A percentile compares a stretch with the other conserved stretches of the same genome.
Conservation (phyloP, 2,888 invertebrate genomes). For the Limenitis camilla region DNA sequence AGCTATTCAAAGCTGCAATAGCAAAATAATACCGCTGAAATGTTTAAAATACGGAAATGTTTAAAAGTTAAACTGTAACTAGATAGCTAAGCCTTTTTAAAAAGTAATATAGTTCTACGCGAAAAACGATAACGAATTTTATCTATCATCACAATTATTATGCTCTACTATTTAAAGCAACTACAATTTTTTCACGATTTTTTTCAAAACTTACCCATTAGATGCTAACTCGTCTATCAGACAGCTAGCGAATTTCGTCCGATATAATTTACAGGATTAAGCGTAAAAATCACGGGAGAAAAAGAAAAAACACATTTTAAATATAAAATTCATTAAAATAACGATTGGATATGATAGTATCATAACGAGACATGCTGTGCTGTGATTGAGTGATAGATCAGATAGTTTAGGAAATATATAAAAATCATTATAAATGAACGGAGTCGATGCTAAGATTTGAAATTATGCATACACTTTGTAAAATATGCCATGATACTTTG, state of each 20-base stretch:
- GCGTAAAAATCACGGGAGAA: constrained; percentile 65
- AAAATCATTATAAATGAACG: neutral
- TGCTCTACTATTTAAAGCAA: constrained; percentile 50
- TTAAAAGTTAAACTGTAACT: no score
- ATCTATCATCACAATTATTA: neutral
- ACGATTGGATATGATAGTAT: constrained; percentile 38
- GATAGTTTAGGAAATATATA: constrained; percentile 10
- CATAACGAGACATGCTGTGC: constrained; percentile 63
- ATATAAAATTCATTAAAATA: constrained; percentile 40
- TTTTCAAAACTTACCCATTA: constrained; percentile 82
- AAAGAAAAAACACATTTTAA: constrained; percentile 63
- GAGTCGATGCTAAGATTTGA: neutral
- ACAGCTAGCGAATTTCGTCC: constrained; percentile 78
- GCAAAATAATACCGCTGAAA: no score
- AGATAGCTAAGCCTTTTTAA: no score
- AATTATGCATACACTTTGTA: no score
- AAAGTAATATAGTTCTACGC: no score
- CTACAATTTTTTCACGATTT: constrained; percentile 44
- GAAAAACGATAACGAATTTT: neutral
- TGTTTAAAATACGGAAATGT: no score
- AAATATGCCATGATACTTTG: no score
- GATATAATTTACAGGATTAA: constrained; percentile 60
- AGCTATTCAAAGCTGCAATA: no score
- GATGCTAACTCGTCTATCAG: constrained; percentile 88
- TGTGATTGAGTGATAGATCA: constrained; percentile 11